These are phyloP conservation scores for Dryococelus australis DNA, from an alignment of 2,888 invertebrate genomes.

Conservation along the genomic window DNA sequence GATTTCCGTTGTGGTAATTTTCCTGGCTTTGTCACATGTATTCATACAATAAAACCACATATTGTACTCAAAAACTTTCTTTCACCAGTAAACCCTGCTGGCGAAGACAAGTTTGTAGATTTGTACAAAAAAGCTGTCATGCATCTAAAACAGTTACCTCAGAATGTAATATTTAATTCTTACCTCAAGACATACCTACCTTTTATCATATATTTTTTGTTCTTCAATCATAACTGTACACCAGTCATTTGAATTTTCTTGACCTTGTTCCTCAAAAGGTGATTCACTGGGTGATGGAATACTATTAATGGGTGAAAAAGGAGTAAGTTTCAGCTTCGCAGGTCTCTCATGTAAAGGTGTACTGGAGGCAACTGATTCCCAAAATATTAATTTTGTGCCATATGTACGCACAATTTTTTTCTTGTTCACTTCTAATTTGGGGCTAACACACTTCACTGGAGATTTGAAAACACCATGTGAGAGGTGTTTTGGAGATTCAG, in stretches of 20 bases:
- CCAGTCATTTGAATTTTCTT: constrained; percentile 7
- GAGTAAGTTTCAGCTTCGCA: not conserved
- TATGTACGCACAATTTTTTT: not conserved
- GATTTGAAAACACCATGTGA: not conserved
- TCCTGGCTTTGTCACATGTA: too few relatives aligned
- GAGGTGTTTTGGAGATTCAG: not conserved
- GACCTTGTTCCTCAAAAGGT: not conserved
- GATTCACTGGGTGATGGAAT: constrained; percentile 6
- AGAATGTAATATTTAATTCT: too few relatives aligned
- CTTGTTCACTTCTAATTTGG: not conserved
- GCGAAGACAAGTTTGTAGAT: too few relatives aligned
- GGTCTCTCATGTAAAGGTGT: not conserved
- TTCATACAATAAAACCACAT: too few relatives aligned
- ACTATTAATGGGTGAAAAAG: not conserved
- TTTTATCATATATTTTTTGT: not conserved
- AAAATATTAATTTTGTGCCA: not conserved
- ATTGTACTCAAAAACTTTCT: too few relatives aligned
- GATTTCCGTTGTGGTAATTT: too few relatives aligned
- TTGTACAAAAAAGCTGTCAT: too few relatives aligned
- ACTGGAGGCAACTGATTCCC: not conserved
- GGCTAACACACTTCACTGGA: not conserved
- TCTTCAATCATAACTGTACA: not conserved
- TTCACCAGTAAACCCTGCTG: too few relatives aligned
- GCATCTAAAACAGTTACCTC: too few relatives aligned
- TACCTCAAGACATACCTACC: not conserved